These are phyloP conservation scores for Nothobranchius furzeri DNA, from an alignment of 2,113 vertebrate species.

Conservation along the genomic window DNA sequence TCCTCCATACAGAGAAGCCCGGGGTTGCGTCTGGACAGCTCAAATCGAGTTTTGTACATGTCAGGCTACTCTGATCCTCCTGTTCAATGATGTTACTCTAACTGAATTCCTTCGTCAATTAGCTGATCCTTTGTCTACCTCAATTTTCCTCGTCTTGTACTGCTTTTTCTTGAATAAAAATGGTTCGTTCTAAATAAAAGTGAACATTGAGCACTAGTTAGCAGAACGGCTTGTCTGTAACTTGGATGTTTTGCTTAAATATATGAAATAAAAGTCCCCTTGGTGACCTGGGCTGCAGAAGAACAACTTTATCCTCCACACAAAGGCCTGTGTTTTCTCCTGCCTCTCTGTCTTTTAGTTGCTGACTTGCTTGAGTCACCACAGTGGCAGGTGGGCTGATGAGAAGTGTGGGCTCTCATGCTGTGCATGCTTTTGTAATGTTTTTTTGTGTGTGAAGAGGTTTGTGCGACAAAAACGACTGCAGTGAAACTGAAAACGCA, in stretches of 20 bases:
- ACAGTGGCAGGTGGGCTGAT: conserved; percentile 15
- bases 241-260: background rate
- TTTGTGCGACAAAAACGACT: conserved; percentile 20
- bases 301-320: background rate
- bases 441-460: conserved; percentile 8
- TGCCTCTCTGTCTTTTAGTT: conserved; percentile 8
- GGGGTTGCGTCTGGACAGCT: conserved; percentile 41
- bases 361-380: conserved; percentile 40
- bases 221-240: background rate
- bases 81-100: conserved; percentile 56
- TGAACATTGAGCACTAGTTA: background rate
- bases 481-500: conserved; percentile 5
- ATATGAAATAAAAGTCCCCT: too few species aligned
- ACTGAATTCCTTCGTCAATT: conserved; percentile 57
- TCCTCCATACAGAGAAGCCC: conserved; percentile 32
- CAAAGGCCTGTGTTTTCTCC: background rate
- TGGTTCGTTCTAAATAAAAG: background rate
- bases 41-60: conserved; percentile 71
- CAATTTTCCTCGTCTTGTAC: background rate
- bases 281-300: background rate
- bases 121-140: conserved; percentile 32
- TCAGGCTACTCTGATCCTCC: conserved; percentile 46
- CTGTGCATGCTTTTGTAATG: background rate
- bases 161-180: conserved; percentile 10
- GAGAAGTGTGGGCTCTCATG: conserved; percentile 13